Percentiles rank a stretch among this genome's conserved stretches.
phyloP scores from a whole-genome alignment of 2,113 vertebrate genomes.

The Dascyllus trimaculatus region DNA sequence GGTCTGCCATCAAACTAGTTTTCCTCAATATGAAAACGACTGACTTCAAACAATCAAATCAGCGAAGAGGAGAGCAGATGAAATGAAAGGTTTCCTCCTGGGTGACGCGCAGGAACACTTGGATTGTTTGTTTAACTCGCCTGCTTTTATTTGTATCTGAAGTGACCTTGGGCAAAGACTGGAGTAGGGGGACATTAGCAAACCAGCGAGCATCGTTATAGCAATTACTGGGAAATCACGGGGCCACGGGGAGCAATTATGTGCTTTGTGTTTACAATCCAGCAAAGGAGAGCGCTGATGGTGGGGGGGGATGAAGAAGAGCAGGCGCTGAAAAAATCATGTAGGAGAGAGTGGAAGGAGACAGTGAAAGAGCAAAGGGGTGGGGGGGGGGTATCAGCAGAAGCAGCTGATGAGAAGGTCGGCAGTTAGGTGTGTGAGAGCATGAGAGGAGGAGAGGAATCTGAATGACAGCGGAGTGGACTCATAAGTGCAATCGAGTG shows the following conservation, averaged over 20 bases:
- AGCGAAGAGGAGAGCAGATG: constrained; percentile 19
- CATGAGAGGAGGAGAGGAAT: constrained; percentile 33
- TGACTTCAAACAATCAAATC: constrained; percentile 29
- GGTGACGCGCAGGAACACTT: constrained; percentile 16
- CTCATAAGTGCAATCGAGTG: constrained; percentile 43
- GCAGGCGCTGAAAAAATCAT: constrained; percentile 34
- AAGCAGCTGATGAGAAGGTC: constrained; percentile 15
- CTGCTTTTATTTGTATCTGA: constrained; percentile 51
- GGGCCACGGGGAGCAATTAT: constrained; percentile 78
- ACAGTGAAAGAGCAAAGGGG: constrained; percentile 23
- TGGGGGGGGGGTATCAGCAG: constrained; percentile 2
- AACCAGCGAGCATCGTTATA: constrained; percentile 71
- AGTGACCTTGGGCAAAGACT: constrained; percentile 71
- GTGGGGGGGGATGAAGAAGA: constrained; percentile 35
- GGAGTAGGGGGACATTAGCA: constrained; percentile 60
- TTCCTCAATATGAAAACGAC: constrained; percentile 23
- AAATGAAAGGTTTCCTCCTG: constrained; percentile 34
- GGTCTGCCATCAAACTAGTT: neutral
- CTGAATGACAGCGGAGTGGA: constrained; percentile 40
- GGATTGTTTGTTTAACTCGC: constrained; percentile 48
- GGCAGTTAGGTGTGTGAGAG: constrained; percentile 25
- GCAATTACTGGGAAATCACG: constrained; percentile 78
- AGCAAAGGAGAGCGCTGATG: constrained; percentile 46
- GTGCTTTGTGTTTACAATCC: constrained; percentile 71
- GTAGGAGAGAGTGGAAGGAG: constrained; percentile 27